phyloP scores from a whole-genome alignment of 2,888 invertebrate genomes.

The Drosophila borealis region DNA sequence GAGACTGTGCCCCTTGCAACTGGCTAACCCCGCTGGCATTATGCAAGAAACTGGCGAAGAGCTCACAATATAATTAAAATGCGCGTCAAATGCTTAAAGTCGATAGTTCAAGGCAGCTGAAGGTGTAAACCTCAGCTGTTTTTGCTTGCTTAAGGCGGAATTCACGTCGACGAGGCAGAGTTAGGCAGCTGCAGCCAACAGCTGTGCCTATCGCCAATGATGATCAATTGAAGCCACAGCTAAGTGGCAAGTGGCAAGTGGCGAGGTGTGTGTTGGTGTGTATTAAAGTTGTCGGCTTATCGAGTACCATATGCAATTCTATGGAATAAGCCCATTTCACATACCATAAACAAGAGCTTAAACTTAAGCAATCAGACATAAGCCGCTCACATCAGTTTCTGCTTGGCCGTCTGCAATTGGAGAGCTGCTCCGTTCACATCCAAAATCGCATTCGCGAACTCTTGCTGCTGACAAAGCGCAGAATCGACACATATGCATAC shows the following conservation, averaged over 20 bases:
- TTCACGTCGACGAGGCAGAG: slow-evolving; percentile 19
- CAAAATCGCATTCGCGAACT: slow-evolving; percentile 18
- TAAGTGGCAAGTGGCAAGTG: slow-evolving; percentile 30
- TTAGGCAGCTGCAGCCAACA: slow-evolving; percentile 45
- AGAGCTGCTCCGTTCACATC: slow-evolving; percentile 33
- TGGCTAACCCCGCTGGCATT: slow-evolving; percentile 34
- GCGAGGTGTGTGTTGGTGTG: slow-evolving; percentile 8
- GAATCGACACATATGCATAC: slow-evolving; percentile 35
- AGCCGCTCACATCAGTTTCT: slow-evolving; percentile 43
- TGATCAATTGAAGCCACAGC: slow-evolving; percentile 61
- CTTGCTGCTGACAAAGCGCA: slow-evolving; percentile 62
- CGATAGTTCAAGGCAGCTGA: slow-evolving; percentile 68
- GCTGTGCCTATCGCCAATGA: slow-evolving; percentile 54
- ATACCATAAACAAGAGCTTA: slow-evolving; percentile 58
- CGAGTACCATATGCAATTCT: slow-evolving; percentile 58
- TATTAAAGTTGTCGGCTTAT: slow-evolving; percentile 24
- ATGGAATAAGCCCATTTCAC: slow-evolving; percentile 60
- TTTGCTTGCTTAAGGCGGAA: slow-evolving; percentile 30
- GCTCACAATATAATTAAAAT: slow-evolving; percentile 64
- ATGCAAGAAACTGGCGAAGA: slow-evolving; percentile 53
- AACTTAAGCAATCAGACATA: slow-evolving; percentile 48
- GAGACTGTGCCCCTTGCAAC: slow-evolving; percentile 36
- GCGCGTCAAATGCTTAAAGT: slow-evolving; percentile 54
- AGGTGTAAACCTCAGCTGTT: slow-evolving; percentile 39
- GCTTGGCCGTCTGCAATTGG: slow-evolving; percentile 47